Percentiles rank a stretch among this genome's conserved stretches.
Evolutionary conservation across 2,888 invertebrate genomes (phyloP).

Genomic region (Serripes groenlandicus): DNA sequence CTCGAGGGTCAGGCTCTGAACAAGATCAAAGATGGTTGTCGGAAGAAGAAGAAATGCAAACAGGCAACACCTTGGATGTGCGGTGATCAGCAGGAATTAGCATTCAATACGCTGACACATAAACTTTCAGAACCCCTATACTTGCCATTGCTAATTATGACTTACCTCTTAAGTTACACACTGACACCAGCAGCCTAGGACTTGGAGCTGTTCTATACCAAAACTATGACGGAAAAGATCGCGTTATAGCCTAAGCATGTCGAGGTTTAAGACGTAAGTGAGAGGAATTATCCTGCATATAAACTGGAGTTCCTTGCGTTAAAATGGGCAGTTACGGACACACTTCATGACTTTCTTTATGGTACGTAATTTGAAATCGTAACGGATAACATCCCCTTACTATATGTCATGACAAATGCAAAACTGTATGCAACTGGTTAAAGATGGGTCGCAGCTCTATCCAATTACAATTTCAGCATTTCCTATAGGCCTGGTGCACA

Average conservation of each 20-base stretch:
- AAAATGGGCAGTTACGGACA: background rate
- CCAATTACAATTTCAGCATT: background rate
- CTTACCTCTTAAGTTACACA: background rate
- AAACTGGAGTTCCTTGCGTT: background rate
- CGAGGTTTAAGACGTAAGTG: background rate
- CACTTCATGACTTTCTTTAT: background rate
- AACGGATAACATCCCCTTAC: background rate
- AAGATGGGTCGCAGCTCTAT: background rate
- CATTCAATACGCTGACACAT: background rate
- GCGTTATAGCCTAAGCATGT: background rate
- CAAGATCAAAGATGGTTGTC: background rate
- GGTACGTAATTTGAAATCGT: background rate
- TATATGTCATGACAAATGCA: background rate
- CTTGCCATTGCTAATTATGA: background rate
- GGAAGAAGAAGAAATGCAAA: background rate
- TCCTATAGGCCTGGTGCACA: background rate
- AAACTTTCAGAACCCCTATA: background rate
- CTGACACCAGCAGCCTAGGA: background rate
- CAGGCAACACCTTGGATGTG: background rate
- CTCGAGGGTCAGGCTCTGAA: background rate
- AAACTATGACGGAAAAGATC: background rate
- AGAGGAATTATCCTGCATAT: background rate
- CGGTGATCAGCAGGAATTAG: background rate
- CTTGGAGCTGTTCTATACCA: conserved; percentile 5
- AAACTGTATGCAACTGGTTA: background rate